These are phyloP conservation scores for Halesus radiatus DNA, from an alignment of 1,140 invertebrate genomes.

Conservation along the genomic window DNA sequence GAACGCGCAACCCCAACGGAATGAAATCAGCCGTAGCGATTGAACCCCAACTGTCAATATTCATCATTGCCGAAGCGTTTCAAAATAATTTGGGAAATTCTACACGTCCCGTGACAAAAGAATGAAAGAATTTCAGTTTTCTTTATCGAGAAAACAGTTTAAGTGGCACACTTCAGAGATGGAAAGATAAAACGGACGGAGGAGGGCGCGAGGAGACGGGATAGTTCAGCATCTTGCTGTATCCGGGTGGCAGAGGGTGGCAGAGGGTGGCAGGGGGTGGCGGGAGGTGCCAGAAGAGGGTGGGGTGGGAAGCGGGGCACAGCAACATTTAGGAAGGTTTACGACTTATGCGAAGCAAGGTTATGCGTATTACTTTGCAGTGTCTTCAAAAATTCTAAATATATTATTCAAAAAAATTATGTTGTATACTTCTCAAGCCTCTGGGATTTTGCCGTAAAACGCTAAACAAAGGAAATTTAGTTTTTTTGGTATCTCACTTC, in stretches of 20 bases:
- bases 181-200: conserved; percentile 47
- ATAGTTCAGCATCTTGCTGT: conserved; percentile 1
- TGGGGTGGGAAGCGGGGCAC: neutral
- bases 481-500: neutral
- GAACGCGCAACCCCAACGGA: neutral
- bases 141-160: conserved; percentile 36
- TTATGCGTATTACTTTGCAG: conserved; percentile 45
- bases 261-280: neutral
- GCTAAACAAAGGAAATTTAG: neutral
- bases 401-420: conserved; percentile 3
- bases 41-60: conserved; percentile 38
- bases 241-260: neutral
- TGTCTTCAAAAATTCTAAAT: conserved; percentile 14
- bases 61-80: conserved; percentile 29
- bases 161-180: conserved; percentile 48
- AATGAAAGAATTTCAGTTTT: conserved; percentile 33
- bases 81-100: conserved; percentile 34
- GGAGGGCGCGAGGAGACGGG: conserved; percentile 31
- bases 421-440: neutral
- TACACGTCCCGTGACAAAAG: conserved; percentile 38
- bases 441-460: neutral
- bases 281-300: neutral
- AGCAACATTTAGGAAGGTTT: conserved; percentile 33
- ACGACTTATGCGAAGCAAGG: conserved; percentile 52
- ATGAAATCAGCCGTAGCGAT: conserved; percentile 29